Evolutionary conservation across 2,888 invertebrate species (phyloP), one percentile per base, ranked within the genome.

Genomic region (Tortrix viridana): DNA sequence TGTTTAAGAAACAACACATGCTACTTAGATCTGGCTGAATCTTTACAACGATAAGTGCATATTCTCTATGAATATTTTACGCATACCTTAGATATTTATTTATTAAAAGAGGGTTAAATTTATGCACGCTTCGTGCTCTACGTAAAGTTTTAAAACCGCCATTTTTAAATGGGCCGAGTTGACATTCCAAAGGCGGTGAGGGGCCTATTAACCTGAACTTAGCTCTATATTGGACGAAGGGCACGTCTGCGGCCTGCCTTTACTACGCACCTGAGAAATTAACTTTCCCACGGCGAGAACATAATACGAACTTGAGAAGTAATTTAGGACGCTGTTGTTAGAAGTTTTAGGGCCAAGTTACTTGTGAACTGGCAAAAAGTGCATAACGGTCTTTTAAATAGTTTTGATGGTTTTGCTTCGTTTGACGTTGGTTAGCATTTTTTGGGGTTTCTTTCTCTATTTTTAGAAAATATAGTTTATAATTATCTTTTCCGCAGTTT

Each of bases 251-350:
- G 54, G 60, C 43, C 18, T 43, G 61, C 43, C 48, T 61, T 56
- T 61, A 61, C 49, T 37, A 61, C 55, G 55, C 56, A 56, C 61
- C 55, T 50, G 61, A 61, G 61, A 61, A 56, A 56, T 61, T 56
- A 61, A 61, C 44, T 61, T 49, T 56, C 44, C 43, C 61, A 44
- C 49, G 22, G 49, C n/a, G 6, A 14, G 49, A 61, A 60, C 54
- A 54, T 41, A 43, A 54, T 55, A 55, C 49, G n/a, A 43, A 43
- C 20, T 41, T 55, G 23, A 16, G 16, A 49, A 16, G 14, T 55
- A 55, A 55, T 55, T 55, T 55, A 43, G 3, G 43, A 26, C 23
- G 48, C n/a, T 12, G n/a, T 48, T 48, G 23, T 23, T 48, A n/a
- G 14, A 23, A 48, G 46, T 46, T 41, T n/a, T 41, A 41, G 41